These are phyloP conservation scores for Pseudonaja textilis DNA, from an alignment of 2,113 vertebrate species.

Conservation along the genomic window DNA sequence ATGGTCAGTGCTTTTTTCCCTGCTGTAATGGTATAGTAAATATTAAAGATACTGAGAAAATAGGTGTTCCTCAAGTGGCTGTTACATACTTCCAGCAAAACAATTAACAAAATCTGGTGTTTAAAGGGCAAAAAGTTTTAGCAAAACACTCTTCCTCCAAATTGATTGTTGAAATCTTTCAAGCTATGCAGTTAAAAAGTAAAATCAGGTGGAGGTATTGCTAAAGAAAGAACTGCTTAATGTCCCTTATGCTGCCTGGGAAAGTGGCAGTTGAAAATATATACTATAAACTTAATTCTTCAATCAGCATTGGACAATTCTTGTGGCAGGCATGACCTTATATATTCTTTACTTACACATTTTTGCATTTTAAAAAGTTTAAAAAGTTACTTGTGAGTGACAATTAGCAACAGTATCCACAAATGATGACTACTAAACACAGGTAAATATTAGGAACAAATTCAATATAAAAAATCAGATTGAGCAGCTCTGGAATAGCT, in stretches of 20 bases:
- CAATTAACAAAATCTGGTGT: conserved; percentile 52
- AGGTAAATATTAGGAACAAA: neutral
- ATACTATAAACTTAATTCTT: neutral
- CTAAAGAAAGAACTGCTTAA: neutral
- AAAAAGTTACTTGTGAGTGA: neutral
- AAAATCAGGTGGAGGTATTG: conserved; percentile 21
- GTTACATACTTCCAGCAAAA: conserved; percentile 48
- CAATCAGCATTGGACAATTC: neutral
- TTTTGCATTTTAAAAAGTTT: neutral
- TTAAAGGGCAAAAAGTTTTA: neutral
- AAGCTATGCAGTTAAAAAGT: neutral
- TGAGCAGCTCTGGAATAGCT: neutral
- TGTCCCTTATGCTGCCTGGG: neutral
- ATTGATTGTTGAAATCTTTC: conserved; percentile 15
- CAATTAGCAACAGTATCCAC: conserved; percentile 2
- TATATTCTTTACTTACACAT: neutral
- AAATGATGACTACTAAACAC: neutral
- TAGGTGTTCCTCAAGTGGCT: conserved; percentile 66
- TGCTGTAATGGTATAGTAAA: neutral
- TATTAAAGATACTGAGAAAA: conserved; percentile 21
- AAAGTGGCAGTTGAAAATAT: neutral
- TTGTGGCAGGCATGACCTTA: neutral
- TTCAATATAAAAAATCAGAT: neutral
- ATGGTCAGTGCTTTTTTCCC: neutral
- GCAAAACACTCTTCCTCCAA: conserved; percentile 36